phyloP scores from a whole-genome alignment of 2,888 invertebrate genomes.

The Agonopterix alstromeriana region DNA sequence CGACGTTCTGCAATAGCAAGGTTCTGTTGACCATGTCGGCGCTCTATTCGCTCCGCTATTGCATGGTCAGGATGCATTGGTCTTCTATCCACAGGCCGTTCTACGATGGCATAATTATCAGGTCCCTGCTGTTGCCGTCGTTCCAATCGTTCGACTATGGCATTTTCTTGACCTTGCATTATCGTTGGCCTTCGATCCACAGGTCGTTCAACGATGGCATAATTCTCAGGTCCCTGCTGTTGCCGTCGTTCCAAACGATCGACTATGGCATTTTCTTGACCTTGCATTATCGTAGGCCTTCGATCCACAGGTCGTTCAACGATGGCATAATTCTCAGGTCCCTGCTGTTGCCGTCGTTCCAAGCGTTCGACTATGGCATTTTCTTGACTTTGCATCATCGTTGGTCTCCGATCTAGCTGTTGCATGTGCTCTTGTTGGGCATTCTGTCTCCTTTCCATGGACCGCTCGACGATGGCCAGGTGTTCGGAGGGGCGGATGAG shows the following conservation, averaged over 20 bases:
- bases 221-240: background rate
- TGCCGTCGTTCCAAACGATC: background rate
- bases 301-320: background rate
- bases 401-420: background rate
- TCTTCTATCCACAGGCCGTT: background rate
- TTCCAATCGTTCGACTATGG: background rate
- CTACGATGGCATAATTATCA: background rate
- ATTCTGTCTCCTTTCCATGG: slow-evolving; percentile 11
- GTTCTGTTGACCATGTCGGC: background rate
- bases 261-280: background rate
- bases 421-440: background rate
- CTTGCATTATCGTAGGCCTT: background rate
- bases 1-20: background rate
- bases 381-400: background rate
- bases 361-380: background rate
- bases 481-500: slow-evolving; percentile 66
- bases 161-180: background rate
- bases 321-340: background rate
- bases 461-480: slow-evolving; percentile 48
- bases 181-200: background rate
- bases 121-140: background rate
- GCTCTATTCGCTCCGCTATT: background rate
- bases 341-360: background rate
- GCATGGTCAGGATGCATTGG: background rate
- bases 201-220: background rate